phyloP scores from a whole-genome alignment of 92 coral and sea anemone species.

The Meandrina meandrites region DNA sequence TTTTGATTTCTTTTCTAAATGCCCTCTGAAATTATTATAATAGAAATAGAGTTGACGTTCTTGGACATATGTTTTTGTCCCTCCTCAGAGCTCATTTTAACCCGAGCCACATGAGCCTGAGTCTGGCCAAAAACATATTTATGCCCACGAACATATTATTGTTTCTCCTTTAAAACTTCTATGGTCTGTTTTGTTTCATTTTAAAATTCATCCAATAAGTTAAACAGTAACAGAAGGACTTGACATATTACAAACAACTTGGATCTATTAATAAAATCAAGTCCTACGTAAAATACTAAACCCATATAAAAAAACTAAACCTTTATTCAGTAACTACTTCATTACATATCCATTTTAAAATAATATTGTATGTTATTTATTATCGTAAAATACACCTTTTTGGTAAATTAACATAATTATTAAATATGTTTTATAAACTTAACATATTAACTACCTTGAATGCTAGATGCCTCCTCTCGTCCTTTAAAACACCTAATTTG shows the following conservation, averaged over 20 bases:
- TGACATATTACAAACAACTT: background rate
- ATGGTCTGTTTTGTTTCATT: background rate
- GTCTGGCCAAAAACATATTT: too few relatives aligned
- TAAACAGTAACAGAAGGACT: background rate
- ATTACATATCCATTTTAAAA: background rate
- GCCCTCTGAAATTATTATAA: too few relatives aligned
- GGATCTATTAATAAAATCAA: background rate
- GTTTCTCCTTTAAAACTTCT: background rate
- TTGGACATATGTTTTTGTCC: too few relatives aligned
- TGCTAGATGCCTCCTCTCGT: constrained; percentile 34
- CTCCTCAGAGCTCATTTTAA: too few relatives aligned
- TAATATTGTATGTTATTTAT: background rate
- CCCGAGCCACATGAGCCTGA: too few relatives aligned
- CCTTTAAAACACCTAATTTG: background rate
- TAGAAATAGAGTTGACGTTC: too few relatives aligned
- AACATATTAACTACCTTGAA: constrained; percentile 3
- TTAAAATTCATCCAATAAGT: background rate
- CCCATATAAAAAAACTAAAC: background rate
- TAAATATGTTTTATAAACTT: background rate
- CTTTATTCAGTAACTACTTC: background rate
- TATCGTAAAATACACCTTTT: background rate
- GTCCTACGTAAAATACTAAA: background rate
- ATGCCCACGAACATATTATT: too few relatives aligned
- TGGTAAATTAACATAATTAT: background rate
- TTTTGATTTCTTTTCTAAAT: too few relatives aligned